phyloP scores from a whole-genome alignment of 2,888 invertebrate species.

The Oasisia sp. region DNA sequence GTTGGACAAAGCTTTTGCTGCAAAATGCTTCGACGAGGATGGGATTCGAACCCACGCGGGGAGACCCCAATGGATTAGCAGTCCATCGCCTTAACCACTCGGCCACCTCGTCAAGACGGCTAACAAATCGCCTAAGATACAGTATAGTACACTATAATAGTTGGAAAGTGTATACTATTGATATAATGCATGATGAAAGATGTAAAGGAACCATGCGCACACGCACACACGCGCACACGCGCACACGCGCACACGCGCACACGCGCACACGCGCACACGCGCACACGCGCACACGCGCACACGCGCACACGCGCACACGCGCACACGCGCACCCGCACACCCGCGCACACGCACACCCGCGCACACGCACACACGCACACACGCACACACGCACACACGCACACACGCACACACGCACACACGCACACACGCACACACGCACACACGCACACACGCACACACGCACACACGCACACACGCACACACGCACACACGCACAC shows the following conservation, averaged over 20 bases:
- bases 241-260: no score
- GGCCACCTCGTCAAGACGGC: conserved; percentile 21
- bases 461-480: conserved; percentile 33
- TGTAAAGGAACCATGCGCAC: no score
- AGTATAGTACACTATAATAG: no score
- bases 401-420: conserved; percentile 36
- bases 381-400: conserved; percentile 35
- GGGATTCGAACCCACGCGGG: conserved; percentile 29
- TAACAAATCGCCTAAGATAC: neutral
- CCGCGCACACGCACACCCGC: conserved; percentile 37
- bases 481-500: conserved; percentile 33
- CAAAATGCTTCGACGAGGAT: conserved; percentile 24
- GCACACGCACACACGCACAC: conserved; percentile 33
- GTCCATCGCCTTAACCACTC: conserved; percentile 29
- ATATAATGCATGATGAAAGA: no score
- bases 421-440: conserved; percentile 35
- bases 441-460: conserved; percentile 36
- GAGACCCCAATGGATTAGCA: conserved; percentile 28
- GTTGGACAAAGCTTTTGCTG: no score
- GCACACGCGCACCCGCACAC: conserved; percentile 35
- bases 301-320: conserved; percentile 25
- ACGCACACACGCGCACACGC: neutral
- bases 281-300: no score
- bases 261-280: no score
- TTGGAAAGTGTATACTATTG: no score